Conservation (phyloP, 2,888 invertebrate species). For the Lamellibrachia columna region DNA sequence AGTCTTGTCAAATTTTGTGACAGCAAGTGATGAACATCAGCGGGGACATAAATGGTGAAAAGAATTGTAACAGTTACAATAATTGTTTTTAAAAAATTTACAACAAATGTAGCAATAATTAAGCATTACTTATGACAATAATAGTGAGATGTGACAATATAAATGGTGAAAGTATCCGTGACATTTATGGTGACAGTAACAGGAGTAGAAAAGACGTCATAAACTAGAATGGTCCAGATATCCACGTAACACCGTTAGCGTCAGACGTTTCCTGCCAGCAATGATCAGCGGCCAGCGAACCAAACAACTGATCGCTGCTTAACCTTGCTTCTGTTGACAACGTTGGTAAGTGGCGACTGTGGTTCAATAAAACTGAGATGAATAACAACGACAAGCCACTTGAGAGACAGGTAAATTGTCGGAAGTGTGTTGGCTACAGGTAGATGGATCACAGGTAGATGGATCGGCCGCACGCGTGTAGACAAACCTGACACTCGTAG, state of each 20-base stretch:
- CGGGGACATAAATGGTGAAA: neutral
- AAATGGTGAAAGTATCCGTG: neutral
- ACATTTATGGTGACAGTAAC: neutral
- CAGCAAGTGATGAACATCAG: neutral
- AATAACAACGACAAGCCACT: neutral
- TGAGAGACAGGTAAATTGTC: neutral
- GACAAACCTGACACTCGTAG: neutral
- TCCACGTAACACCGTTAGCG: neutral
- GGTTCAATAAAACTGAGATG: neutral
- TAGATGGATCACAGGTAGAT: neutral
- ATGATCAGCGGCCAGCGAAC: neutral
- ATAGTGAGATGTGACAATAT: neutral
- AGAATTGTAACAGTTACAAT: neutral
- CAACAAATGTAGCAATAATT: neutral
- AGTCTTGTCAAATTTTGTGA: neutral
- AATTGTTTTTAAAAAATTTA: neutral
- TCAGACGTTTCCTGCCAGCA: neutral
- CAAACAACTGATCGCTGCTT: neutral
- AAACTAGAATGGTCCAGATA: neutral
- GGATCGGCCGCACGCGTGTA: conserved; percentile 2
- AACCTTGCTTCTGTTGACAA: neutral
- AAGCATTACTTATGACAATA: neutral
- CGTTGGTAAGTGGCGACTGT: neutral
- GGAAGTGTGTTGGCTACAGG: neutral
- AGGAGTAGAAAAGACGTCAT: neutral